These are phyloP conservation scores for Trachymyrmex septentrionalis DNA, from an alignment of 1,140 invertebrate species.

Conservation along the genomic window DNA sequence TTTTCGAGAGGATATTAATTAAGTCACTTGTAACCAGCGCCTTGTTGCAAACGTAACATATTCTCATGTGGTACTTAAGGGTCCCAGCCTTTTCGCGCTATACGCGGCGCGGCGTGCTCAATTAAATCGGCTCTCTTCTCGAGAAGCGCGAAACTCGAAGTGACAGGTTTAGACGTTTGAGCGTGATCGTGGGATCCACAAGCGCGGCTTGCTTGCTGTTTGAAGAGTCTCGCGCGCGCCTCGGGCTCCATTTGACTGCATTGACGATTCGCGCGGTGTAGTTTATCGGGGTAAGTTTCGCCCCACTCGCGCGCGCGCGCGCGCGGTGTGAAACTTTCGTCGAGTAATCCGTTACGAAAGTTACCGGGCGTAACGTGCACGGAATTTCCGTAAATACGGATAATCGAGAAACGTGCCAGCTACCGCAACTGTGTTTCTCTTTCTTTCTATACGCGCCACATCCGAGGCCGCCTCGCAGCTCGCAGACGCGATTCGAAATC, in stretches of 20 bases:
- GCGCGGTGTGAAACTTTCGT: conserved; percentile 75
- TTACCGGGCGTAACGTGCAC: conserved; percentile 82
- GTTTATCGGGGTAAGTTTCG: conserved; percentile 69
- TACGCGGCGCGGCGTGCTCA: background rate
- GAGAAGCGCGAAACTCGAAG: background rate
- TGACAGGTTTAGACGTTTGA: conserved; percentile 29
- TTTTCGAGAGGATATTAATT: background rate
- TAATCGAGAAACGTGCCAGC: conserved; percentile 76
- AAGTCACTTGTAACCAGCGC: background rate
- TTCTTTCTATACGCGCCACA: conserved; percentile 15
- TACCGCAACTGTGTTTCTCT: conserved; percentile 44
- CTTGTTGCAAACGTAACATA: background rate
- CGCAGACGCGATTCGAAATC: conserved; percentile 10
- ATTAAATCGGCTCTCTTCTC: conserved; percentile 11
- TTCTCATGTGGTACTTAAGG: background rate
- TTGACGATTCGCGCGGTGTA: conserved; percentile 73
- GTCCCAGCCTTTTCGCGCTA: background rate
- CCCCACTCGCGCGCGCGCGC: background rate
- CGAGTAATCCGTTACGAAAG: conserved; percentile 81
- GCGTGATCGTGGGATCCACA: conserved; percentile 42
- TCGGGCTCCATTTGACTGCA: conserved; percentile 73
- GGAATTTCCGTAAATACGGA: conserved; percentile 81
- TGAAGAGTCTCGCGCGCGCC: conserved; percentile 48
- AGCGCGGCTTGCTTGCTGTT: conserved; percentile 41
- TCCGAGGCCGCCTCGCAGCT: conserved; percentile 19